Conservation (phyloP, 2,797 vertebrate genomes). For the Galagoides demidoff region DNA sequence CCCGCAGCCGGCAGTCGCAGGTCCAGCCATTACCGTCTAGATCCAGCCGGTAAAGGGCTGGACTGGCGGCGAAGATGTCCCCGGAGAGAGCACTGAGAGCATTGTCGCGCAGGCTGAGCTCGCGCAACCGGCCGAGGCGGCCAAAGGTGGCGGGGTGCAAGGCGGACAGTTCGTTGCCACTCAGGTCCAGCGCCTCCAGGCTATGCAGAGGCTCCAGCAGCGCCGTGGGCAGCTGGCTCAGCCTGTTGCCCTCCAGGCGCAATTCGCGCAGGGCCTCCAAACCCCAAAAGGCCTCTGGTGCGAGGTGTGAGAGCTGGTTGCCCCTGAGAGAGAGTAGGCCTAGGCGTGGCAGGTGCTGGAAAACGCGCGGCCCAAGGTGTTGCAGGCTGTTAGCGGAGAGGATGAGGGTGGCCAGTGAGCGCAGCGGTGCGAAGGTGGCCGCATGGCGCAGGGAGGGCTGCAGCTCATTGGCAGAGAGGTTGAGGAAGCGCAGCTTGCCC, state of each 20-base stretch:
- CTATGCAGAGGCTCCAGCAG: constrained; percentile 92
- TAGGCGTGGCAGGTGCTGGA: constrained; percentile 92
- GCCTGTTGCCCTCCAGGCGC: constrained; percentile 92
- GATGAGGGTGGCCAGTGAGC: constrained; percentile 91
- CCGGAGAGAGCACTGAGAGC: constrained; percentile 91
- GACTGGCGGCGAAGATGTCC: constrained; percentile 91
- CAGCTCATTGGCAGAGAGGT: constrained; percentile 93
- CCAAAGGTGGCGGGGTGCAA: constrained; percentile 90
- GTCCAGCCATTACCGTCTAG: constrained; percentile 96
- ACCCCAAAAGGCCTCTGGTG: constrained; percentile 90
- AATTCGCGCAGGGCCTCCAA: constrained; percentile 92
- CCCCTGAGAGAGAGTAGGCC: constrained; percentile 92
- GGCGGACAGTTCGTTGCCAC: constrained; percentile 89
- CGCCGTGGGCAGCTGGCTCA: constrained; percentile 90
- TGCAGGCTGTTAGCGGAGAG: constrained; percentile 93
- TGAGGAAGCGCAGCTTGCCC: constrained; percentile 93
- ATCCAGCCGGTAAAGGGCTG: constrained; percentile 92
- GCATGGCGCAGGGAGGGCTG: constrained; percentile 91
- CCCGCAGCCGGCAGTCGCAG: constrained; percentile 93
- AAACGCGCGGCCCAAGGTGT: constrained; percentile 89
- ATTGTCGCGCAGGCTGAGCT: constrained; percentile 94
- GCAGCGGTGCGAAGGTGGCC: constrained; percentile 90
- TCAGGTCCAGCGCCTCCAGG: constrained; percentile 93
- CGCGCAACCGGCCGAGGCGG: constrained; percentile 88
- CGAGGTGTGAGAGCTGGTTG: constrained; percentile 92